Evolutionary conservation across 2,113 vertebrate genomes (phyloP), one percentile per base, ranked within the genome.

Genomic region (Rostratula benghalensis): DNA sequence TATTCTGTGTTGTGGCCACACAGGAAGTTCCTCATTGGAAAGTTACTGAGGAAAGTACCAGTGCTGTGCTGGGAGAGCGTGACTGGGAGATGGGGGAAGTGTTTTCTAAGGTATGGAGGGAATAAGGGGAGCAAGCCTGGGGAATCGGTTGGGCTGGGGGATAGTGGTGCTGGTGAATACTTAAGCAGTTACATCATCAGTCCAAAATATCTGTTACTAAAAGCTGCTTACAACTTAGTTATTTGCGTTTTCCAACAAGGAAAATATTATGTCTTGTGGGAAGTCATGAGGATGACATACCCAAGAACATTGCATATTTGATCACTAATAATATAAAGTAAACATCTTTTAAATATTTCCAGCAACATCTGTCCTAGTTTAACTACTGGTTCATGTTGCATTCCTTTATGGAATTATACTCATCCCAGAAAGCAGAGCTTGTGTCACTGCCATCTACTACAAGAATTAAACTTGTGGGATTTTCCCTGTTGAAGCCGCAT

Each of bases 311-410:
- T 91, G 68, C 50, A 50, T 85, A 93, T 96, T 96, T 97, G 93
- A 94, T 95, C 91, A 88, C 88, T 87, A 96, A 96, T 97, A 83
- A 73, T 87, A 65, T 75, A 95, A 94, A 94, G 67, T 86, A 94
- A 95, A 89, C 77, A 70, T 90, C 93, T 94, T 97, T 97, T 83
- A 95, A 96, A 84, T 91, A 89, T 90, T 97, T 95, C 94, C 93
- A 97, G 94, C 75, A 96, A 94, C 97, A 94, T 97, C 96, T 97
- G 95, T 91, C 85, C 80, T 95, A 69, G 94, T 96, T 96, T 98
- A 97, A 97, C 94, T 96, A 95, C 90, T 96, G 94, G 95, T 86
- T 97, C 80, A 57, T 93, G 85, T 96, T 95, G 64, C 83, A 94
- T 95, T 98, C 97, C 86, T 93, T 84, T 92, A 86, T 82, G 78